Base-by-base conservation (phyloP, 1,140 invertebrate species). In the Chrysoperla carnea region DNA sequence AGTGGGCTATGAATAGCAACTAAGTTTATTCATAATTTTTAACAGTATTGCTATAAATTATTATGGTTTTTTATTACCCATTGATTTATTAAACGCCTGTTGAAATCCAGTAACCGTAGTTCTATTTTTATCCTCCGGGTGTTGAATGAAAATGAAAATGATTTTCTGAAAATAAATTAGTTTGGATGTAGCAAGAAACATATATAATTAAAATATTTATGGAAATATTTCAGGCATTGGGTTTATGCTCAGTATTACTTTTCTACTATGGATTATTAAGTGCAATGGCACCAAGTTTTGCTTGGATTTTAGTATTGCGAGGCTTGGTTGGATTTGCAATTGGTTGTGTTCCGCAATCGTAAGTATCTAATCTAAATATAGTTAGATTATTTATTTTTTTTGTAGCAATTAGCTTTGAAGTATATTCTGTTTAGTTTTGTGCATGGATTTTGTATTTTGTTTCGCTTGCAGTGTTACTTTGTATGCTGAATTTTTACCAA, bases 291-390 rank as follows among this genome's bases (percentile, higher is more conserved):
- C 89, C 90, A 13, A 91, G 81, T 57, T 95, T 88, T 58, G 70
- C 83, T 28, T 93, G 91, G 87, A 70, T 97, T 27, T 61, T 97
- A 12, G 72, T 94, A 42, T 68, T 96, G 23, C 69, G 92, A 59
- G 87, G 88, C 31, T 67, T 94, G 2, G 91, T 94, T 37, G 92
- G 92, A 9, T 94, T 97, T 71, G 88, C 89, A 15, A 92, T 96
- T 58, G 91, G 92, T 47, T 93, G 91, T 62, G 87, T 91, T 27
- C 89, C 91, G 44, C 92, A 96, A 66, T 91, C 90, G 90, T 95
- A 75, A 82, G 85, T 79, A 52, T n/a, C 41, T 49, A 44, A 35
- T 36, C n/a, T n/a, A n/a, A n/a, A n/a, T n/a, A n/a, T 48, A 46
- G 9, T 49, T 50, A 42, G 37, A 40, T 13, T 40, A 48, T 48